Conservation (phyloP, 2,888 invertebrate species). For the Nomada ferruginata region DNA sequence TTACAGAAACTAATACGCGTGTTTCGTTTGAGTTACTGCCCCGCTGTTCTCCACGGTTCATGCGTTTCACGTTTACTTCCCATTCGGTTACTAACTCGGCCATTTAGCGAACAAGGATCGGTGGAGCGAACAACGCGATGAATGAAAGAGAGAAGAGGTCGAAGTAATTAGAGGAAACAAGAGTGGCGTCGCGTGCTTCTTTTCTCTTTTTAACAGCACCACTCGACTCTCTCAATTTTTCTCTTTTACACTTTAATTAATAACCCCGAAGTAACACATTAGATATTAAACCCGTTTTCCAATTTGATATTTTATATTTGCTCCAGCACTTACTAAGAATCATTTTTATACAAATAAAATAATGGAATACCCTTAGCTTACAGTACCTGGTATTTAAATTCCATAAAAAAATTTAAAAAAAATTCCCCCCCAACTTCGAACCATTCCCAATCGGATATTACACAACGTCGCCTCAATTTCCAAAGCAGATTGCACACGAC, state of each 20-base stretch:
- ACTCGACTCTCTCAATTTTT: too few species aligned
- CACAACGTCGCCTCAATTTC: neutral
- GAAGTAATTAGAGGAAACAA: conserved; percentile 25
- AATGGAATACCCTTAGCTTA: too few species aligned
- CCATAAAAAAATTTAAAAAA: too few species aligned
- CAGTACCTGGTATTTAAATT: too few species aligned
- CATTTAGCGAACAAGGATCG: conserved; percentile 40
- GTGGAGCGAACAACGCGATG: conserved; percentile 1
- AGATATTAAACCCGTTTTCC: too few species aligned
- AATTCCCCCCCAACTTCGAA: too few species aligned
- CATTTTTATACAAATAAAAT: too few species aligned
- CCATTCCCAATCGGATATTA: too few species aligned
- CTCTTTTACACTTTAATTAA: too few species aligned
- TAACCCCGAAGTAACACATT: too few species aligned
- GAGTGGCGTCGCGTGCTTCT: conserved; percentile 8
- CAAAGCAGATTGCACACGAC: neutral
- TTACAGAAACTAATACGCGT: conserved; percentile 43
- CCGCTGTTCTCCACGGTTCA: conserved; percentile 39
- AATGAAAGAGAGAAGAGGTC: neutral
- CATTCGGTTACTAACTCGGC: conserved; percentile 39
- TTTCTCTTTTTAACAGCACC: neutral
- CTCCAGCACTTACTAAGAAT: too few species aligned
- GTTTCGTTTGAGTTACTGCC: conserved; percentile 47
- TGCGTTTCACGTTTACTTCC: conserved; percentile 46
- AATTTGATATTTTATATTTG: too few species aligned